These are phyloP conservation scores for Syngnathus typhle DNA, from an alignment of 2,113 vertebrate genomes.

Conservation along the genomic window DNA sequence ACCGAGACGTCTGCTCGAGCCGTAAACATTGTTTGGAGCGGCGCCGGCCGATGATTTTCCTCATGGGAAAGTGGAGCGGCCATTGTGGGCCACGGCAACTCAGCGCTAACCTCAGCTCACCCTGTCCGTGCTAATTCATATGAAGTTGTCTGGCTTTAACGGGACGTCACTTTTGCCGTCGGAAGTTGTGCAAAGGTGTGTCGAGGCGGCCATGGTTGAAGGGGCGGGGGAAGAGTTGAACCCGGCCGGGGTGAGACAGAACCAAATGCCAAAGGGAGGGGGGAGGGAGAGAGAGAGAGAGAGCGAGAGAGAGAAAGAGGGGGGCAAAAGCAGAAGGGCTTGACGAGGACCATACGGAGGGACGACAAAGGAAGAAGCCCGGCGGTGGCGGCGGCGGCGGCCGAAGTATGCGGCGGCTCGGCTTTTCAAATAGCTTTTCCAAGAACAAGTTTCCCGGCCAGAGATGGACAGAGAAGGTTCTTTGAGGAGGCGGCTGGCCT, in stretches of 20 bases:
- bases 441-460: constrained; percentile 32
- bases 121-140: too few species aligned
- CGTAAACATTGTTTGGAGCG: too few species aligned
- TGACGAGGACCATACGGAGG: constrained; percentile 25
- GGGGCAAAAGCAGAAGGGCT: constrained; percentile 20
- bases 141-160: too few species aligned
- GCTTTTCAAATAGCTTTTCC: constrained; percentile 55
- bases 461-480: constrained; percentile 68
- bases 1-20: too few species aligned
- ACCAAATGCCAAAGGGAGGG: constrained; percentile 44
- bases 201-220: not conserved
- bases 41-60: too few species aligned
- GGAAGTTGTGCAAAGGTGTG: too few species aligned
- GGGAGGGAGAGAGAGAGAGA: constrained; percentile 20
- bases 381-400: constrained; percentile 52
- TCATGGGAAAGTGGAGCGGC: too few species aligned
- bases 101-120: too few species aligned
- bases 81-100: too few species aligned
- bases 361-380: constrained; percentile 32
- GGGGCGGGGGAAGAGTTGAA: constrained; percentile 38
- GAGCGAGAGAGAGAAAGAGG: constrained; percentile 8
- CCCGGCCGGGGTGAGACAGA: constrained; percentile 38
- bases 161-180: too few species aligned
- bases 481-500: constrained; percentile 70
- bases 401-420: constrained; percentile 47